These are phyloP conservation scores for Melanostigma gelatinosum DNA, from an alignment of 2,113 vertebrate genomes.

Conservation along the genomic window DNA sequence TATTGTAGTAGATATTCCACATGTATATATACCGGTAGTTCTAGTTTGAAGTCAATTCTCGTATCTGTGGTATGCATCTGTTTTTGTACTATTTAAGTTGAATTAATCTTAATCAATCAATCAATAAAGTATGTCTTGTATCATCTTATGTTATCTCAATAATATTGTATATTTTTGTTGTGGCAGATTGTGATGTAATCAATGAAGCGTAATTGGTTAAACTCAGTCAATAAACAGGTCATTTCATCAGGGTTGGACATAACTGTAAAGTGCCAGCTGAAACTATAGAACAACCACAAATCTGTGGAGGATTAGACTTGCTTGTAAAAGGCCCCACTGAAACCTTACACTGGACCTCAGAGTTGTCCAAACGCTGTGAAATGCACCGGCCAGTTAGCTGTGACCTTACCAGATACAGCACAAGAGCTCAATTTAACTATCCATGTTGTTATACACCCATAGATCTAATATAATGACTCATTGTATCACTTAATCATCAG, in stretches of 20 bases:
- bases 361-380: constrained; percentile 56
- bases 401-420: constrained; percentile 91
- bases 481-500: constrained; percentile 15
- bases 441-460: constrained; percentile 42
- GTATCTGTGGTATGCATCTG: not conserved
- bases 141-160: not conserved
- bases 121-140: not conserved
- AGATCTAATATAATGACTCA: constrained; percentile 48
- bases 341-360: constrained; percentile 66
- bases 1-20: not conserved
- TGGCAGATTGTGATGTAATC: not conserved
- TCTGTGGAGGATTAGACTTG: constrained; percentile 52
- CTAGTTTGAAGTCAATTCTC: not conserved
- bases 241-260: constrained; percentile 16
- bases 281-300: constrained; percentile 38
- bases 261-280: constrained; percentile 31
- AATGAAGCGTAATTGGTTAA: constrained; percentile 19
- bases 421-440: constrained; percentile 90
- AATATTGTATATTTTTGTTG: not conserved
- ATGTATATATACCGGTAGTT: not conserved
- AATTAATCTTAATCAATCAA: not conserved
- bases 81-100: not conserved
- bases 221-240: constrained; percentile 6
- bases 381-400: constrained; percentile 65
- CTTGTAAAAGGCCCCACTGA: constrained; percentile 57